Conservation (phyloP, 2,888 invertebrate species). For the Conops quadrifasciatus region DNA sequence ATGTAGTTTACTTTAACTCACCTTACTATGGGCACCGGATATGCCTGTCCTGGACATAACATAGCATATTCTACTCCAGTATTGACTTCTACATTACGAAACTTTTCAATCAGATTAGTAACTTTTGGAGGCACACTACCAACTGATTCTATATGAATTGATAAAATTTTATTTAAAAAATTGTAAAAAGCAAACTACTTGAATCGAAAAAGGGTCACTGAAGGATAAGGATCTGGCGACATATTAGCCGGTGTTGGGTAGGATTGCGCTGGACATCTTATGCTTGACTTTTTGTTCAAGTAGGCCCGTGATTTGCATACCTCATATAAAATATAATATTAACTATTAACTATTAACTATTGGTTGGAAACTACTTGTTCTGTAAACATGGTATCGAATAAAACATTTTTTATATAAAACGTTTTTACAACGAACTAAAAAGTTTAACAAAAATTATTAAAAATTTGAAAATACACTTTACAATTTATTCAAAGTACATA, state of each 20-base stretch:
- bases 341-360: conserved; percentile 71
- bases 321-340: too few species aligned
- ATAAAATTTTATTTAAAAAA: background rate
- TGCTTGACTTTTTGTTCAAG: conserved; percentile 67
- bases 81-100: conserved; percentile 68
- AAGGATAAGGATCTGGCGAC: conserved; percentile 65
- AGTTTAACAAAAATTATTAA: too few species aligned
- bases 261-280: conserved; percentile 79
- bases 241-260: conserved; percentile 79
- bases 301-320: conserved; percentile 54
- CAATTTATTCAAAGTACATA: too few species aligned
- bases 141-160: conserved; percentile 65
- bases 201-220: conserved; percentile 41
- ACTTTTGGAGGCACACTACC: conserved; percentile 72
- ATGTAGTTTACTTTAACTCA: conserved; percentile 42
- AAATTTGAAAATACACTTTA: too few species aligned
- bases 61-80: conserved; percentile 70
- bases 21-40: conserved; percentile 70
- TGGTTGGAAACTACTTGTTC: conserved; percentile 71
- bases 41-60: conserved; percentile 80
- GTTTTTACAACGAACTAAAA: too few species aligned
- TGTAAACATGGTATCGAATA: conserved; percentile 47
- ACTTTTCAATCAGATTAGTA: conserved; percentile 73
- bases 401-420: too few species aligned
- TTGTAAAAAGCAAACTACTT: too few species aligned